These are phyloP conservation scores for Rhinolophus ferrumequinum DNA, from an alignment of 2,113 vertebrate genomes.

Conservation along the genomic window DNA sequence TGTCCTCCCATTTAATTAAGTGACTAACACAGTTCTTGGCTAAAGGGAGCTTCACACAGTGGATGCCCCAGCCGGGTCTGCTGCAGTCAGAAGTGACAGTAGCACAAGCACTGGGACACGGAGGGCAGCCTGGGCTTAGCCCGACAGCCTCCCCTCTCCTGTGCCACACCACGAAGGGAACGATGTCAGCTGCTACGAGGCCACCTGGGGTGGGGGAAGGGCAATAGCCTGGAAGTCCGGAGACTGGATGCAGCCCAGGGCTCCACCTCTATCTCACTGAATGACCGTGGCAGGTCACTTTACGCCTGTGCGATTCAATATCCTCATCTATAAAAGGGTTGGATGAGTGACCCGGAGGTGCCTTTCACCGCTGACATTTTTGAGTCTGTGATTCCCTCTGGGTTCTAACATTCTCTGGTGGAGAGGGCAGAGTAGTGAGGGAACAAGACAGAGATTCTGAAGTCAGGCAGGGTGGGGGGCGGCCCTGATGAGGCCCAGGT, in stretches of 20 bases:
- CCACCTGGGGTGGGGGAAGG: background rate
- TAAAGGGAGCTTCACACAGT: background rate
- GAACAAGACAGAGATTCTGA: background rate
- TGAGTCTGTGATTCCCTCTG: background rate
- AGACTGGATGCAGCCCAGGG: background rate
- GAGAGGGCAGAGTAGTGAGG: background rate
- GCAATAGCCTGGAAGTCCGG: background rate
- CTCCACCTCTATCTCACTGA: background rate
- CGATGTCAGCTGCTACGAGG: background rate
- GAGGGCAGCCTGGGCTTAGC: background rate
- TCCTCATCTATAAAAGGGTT: no score
- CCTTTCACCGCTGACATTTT: background rate
- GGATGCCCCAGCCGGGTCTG: background rate
- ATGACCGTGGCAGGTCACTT: background rate
- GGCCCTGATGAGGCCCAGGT: accelerated
- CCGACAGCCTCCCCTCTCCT: accelerated
- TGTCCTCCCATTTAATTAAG: constrained; percentile 29
- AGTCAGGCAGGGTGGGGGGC: accelerated
- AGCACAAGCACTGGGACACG: accelerated
- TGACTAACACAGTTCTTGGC: background rate
- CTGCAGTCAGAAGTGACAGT: accelerated
- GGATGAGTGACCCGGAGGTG: accelerated
- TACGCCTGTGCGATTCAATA: no score
- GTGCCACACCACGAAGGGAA: accelerated
- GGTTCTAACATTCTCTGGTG: background rate